Evolutionary conservation across 2,113 vertebrate genomes (phyloP).

Genomic region (Todiramphus chloris): DNA sequence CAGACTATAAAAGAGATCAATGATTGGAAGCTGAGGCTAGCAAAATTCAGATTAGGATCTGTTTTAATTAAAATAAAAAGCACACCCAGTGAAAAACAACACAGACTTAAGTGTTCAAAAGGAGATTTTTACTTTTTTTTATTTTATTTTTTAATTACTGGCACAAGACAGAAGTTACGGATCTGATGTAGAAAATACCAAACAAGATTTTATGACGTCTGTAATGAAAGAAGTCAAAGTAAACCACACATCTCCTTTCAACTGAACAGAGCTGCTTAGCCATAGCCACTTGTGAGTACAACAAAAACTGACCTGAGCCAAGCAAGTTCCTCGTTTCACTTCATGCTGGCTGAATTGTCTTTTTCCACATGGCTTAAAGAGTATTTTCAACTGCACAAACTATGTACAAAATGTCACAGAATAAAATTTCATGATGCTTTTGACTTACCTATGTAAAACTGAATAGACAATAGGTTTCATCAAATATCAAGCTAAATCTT

Average conservation of each 20-base stretch:
- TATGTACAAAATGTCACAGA: not conserved
- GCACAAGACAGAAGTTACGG: not conserved
- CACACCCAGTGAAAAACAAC: not conserved
- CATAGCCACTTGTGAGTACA: not conserved
- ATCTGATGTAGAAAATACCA: not conserved
- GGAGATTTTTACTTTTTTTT: not conserved
- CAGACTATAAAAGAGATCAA: not conserved
- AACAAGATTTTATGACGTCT: not conserved
- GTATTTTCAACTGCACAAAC: not conserved
- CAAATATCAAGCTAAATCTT: not conserved
- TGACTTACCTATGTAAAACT: not conserved
- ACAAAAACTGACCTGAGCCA: not conserved
- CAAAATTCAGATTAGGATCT: not conserved
- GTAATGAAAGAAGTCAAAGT: not conserved
- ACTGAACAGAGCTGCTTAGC: not conserved
- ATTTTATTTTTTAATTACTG: not conserved
- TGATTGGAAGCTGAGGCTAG: not conserved
- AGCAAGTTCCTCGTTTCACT: slow-evolving; percentile 28
- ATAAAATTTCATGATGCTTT: not conserved
- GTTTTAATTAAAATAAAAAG: not conserved
- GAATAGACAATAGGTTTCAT: not conserved
- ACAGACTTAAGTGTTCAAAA: not conserved
- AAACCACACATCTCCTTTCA: not conserved
- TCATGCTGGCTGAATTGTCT: not conserved
- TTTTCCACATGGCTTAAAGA: not conserved